A percentile compares a stretch with the other conserved stretches of the same genome.
Conservation (phyloP, 2,113 vertebrate genomes). For the Daboia siamensis region DNA sequence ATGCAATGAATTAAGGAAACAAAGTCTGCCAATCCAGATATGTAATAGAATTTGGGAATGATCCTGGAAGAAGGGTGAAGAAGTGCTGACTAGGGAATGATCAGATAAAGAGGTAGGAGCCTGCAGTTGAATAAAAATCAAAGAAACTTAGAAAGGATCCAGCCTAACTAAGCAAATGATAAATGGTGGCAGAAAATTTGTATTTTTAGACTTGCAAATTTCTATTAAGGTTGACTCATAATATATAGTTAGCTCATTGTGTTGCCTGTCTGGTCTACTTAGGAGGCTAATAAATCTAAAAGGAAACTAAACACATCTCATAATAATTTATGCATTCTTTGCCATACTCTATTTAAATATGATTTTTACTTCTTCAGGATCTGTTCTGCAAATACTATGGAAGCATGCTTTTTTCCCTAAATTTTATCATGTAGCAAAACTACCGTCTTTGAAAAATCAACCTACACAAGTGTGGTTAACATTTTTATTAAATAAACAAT, state of each 20-base stretch:
- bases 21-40: not conserved
- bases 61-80: too few species aligned
- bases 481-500: not conserved
- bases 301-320: not conserved
- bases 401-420: not conserved
- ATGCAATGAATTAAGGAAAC: not conserved
- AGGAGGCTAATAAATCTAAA: not conserved
- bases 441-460: not conserved
- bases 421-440: not conserved
- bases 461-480: not conserved
- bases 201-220: too few species aligned
- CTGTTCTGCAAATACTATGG: not conserved
- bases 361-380: not conserved
- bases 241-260: too few species aligned
- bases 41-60: not conserved
- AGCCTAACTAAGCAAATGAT: too few species aligned
- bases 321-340: not conserved
- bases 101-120: too few species aligned
- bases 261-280: too few species aligned
- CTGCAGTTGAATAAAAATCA: too few species aligned
- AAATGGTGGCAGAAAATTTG: too few species aligned
- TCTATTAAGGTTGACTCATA: too few species aligned
- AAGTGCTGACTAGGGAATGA: too few species aligned
- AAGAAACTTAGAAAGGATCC: too few species aligned
- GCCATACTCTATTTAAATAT: not conserved